Conservation (phyloP, 2,113 vertebrate genomes). For the Paracanthobrama guichenoti region DNA sequence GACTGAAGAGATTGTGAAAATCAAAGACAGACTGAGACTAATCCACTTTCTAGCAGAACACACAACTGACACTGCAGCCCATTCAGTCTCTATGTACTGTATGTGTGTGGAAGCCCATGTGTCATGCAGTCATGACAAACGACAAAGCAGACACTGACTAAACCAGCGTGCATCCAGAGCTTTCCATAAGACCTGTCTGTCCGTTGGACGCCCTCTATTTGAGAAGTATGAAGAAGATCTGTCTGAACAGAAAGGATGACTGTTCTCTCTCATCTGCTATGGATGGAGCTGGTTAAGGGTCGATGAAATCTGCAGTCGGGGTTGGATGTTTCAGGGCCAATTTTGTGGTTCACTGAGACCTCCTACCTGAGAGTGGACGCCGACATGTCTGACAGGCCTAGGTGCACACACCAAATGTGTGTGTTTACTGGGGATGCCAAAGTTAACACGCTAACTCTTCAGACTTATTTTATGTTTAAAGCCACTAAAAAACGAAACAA, state of each 20-base stretch:
- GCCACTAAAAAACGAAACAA: neutral
- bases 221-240: constrained; percentile 17
- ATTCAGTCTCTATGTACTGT: neutral
- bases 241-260: constrained; percentile 18
- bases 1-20: constrained; percentile 2
- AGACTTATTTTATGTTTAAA: neutral
- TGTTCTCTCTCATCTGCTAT: constrained; percentile 21
- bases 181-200: constrained; percentile 10
- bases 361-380: constrained; percentile 63
- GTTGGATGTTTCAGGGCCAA: constrained; percentile 44
- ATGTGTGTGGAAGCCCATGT: constrained; percentile 10
- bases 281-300: constrained; percentile 59
- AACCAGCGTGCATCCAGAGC: constrained; percentile 1
- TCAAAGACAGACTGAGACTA: constrained; percentile 21
- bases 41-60: neutral
- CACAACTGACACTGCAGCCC: neutral
- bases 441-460: neutral
- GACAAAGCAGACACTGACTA: constrained; percentile 21
- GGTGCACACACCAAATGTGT: constrained; percentile 15
- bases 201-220: neutral
- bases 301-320: constrained; percentile 54
- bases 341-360: constrained; percentile 54
- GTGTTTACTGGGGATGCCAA: neutral
- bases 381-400: constrained; percentile 62
- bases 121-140: constrained; percentile 26